A percentile compares a stretch with the other conserved stretches of the same genome.
phyloP scores from a whole-genome alignment of 2,888 invertebrate genomes.

The Scelioninae gen. 2 region DNA sequence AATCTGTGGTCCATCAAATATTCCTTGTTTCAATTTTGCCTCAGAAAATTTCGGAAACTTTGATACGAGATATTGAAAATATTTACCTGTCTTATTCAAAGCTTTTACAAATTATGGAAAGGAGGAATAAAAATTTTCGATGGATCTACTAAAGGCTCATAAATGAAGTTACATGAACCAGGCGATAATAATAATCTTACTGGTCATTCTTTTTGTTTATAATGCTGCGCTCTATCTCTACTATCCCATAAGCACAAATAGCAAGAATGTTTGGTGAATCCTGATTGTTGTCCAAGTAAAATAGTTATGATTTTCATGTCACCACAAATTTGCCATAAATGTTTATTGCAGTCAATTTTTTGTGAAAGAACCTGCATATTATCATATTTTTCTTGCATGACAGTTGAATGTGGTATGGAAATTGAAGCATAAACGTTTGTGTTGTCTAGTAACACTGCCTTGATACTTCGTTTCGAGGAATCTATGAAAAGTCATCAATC shows the following conservation, averaged over 20 bases:
- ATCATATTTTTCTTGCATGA: conserved; percentile 63
- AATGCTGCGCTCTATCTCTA: conserved; percentile 42
- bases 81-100: too few species aligned
- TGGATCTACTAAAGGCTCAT: too few species aligned
- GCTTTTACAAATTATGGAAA: too few species aligned
- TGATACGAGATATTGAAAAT: too few species aligned
- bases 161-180: too few species aligned
- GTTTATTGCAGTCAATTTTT: conserved; percentile 12
- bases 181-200: too few species aligned
- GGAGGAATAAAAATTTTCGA: too few species aligned
- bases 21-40: too few species aligned
- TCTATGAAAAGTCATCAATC: neutral
- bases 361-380: conserved; percentile 7
- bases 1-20: too few species aligned
- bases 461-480: neutral
- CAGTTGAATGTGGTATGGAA: conserved; percentile 61
- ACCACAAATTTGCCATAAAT: conserved; percentile 58
- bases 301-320: conserved; percentile 52
- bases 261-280: too few species aligned
- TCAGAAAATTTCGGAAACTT: too few species aligned
- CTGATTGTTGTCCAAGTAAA: conserved; percentile 13
- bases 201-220: too few species aligned
- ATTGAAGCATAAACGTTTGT: conserved; percentile 60
- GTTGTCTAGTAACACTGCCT: conserved; percentile 55
- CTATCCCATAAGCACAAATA: conserved; percentile 60